Conservation (phyloP, 2,797 vertebrate species). For the Eurystomus glaucurus region DNA sequence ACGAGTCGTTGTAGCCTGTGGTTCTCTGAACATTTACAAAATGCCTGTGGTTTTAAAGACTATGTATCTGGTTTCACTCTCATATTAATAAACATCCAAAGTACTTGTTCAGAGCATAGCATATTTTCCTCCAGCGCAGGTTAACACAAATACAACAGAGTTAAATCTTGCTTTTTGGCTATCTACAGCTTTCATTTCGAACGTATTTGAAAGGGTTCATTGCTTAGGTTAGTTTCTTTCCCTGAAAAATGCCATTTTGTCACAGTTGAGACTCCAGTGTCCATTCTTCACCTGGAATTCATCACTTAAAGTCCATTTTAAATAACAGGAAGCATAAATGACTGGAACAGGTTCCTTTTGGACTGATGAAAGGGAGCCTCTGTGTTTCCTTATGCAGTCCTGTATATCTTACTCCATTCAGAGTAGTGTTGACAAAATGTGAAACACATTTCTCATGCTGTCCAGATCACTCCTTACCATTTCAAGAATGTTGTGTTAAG, state of each 20-base stretch:
- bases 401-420: background rate
- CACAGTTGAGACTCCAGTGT: background rate
- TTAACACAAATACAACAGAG: background rate
- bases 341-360: background rate
- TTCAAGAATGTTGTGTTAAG: background rate
- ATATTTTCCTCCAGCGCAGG: background rate
- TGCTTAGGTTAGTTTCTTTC: background rate
- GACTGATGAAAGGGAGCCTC: background rate
- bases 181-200: background rate
- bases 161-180: background rate
- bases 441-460: background rate
- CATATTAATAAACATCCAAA: background rate
- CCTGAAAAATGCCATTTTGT: background rate
- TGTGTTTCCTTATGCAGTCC: background rate
- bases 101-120: background rate
- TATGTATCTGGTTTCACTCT: background rate
- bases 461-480: background rate
- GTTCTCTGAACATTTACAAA: background rate
- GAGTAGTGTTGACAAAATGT: background rate
- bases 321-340: background rate
- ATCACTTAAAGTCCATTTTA: background rate
- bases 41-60: background rate
- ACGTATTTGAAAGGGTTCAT: background rate
- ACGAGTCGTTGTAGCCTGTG: background rate
- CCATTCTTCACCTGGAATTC: background rate